phyloP scores from a whole-genome alignment of 2,888 invertebrate species.

The Trachelus troglodyta region DNA sequence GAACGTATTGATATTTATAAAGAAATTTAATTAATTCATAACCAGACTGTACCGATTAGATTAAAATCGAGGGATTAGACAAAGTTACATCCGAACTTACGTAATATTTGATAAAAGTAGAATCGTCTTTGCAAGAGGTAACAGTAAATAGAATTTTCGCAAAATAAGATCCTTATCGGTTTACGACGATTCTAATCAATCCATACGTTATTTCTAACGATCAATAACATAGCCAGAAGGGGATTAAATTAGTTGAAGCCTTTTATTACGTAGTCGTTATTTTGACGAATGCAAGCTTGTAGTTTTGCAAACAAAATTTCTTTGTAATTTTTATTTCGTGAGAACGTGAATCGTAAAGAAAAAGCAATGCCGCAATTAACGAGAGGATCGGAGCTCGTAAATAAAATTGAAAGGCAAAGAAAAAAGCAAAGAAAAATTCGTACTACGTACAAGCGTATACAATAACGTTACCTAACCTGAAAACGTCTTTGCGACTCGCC shows the following conservation, averaged over 20 bases:
- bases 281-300: background rate
- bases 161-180: too few species aligned
- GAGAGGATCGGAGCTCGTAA: background rate
- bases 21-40: too few species aligned
- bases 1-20: too few species aligned
- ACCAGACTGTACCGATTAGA: too few species aligned
- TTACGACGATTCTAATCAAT: too few species aligned
- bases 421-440: background rate
- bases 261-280: background rate
- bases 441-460: constrained; percentile 8
- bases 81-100: too few species aligned
- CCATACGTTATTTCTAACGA: too few species aligned
- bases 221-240: background rate
- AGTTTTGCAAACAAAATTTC: background rate
- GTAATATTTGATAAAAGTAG: too few species aligned
- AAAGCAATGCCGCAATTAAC: background rate
- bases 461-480: constrained; percentile 8
- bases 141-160: too few species aligned
- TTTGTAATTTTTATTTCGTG: background rate
- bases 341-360: background rate
- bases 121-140: too few species aligned
- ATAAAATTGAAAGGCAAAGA: background rate
- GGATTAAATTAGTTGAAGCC: background rate
- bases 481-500: constrained; percentile 7
- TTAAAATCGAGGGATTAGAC: too few species aligned